Evolutionary conservation across 2,797 vertebrate genomes (phyloP).

Genomic region (Labroides dimidiatus): DNA sequence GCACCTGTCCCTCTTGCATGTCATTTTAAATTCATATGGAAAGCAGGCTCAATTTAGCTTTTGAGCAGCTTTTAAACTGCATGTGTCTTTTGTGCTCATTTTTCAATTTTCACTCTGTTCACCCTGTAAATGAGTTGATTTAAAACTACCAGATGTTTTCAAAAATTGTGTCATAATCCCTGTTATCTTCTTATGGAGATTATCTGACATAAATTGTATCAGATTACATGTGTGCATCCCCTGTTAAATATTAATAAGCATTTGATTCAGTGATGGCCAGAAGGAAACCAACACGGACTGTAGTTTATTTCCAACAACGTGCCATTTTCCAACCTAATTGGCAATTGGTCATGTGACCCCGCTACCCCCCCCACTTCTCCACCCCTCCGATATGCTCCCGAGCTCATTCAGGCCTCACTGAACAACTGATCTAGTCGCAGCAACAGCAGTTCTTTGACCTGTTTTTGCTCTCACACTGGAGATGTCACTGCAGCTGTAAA

Average conservation of each 20-base stretch:
- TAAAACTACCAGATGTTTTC: neutral
- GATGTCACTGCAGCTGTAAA: slow-evolving; percentile 38
- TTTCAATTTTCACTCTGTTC: neutral
- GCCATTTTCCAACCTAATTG: slow-evolving; percentile 75
- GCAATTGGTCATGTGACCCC: slow-evolving; percentile 57
- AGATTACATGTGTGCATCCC: slow-evolving; percentile 29
- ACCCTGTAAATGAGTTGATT: neutral
- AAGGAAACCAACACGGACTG: slow-evolving; percentile 14
- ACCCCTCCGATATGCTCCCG: slow-evolving; percentile 32
- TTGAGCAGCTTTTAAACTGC: slow-evolving; percentile 18
- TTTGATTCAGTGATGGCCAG: slow-evolving; percentile 29
- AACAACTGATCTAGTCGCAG: slow-evolving; percentile 48
- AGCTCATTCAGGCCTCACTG: slow-evolving; percentile 37
- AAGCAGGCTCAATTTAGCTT: neutral
- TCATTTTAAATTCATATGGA: slow-evolving; percentile 37
- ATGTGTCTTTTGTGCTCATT: neutral
- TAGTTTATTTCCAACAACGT: slow-evolving; percentile 29
- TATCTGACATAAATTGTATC: slow-evolving; percentile 32
- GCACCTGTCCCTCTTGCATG: slow-evolving; percentile 30
- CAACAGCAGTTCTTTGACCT: slow-evolving; percentile 55
- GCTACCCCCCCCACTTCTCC: slow-evolving; percentile 10
- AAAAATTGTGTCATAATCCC: neutral
- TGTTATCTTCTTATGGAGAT: slow-evolving; percentile 4
- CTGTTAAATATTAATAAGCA: slow-evolving; percentile 70
- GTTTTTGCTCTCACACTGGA: slow-evolving; percentile 44